A percentile compares a stretch with the other conserved stretches of the same genome.
Conservation (phyloP, 2,888 invertebrate genomes). For the Ichneumoninae sp. region DNA sequence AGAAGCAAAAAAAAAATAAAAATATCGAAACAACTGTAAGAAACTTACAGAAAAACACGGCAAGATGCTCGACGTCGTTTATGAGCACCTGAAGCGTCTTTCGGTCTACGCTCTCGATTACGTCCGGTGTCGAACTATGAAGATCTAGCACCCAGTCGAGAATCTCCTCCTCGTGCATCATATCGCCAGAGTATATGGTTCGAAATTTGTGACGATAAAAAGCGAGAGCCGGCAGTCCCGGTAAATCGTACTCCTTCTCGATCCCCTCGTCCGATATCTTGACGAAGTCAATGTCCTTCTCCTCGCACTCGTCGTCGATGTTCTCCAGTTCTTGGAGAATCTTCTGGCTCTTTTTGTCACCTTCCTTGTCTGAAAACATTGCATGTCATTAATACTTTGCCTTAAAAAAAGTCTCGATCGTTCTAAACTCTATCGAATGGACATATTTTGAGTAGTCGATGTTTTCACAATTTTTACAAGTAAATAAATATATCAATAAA, state of each 20-base stretch:
- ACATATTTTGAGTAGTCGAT: too few relatives aligned
- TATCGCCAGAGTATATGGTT: constrained; percentile 94
- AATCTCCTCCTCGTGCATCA: constrained; percentile 96
- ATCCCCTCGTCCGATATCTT: constrained; percentile 96
- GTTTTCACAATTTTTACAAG: too few relatives aligned
- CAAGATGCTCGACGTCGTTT: constrained; percentile 95
- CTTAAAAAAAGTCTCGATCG: not conserved
- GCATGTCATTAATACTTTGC: not conserved
- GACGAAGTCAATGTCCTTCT: constrained; percentile 95
- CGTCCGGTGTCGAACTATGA: constrained; percentile 93
- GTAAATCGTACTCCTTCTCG: constrained; percentile 94
- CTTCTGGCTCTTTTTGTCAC: constrained; percentile 95
- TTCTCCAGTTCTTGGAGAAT: constrained; percentile 95
- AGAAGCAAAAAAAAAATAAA: constrained; percentile 13
- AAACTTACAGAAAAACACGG: constrained; percentile 94
- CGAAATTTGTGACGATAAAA: constrained; percentile 95
- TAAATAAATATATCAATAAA: too few relatives aligned
- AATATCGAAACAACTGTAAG: not conserved
- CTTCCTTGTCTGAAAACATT: constrained; percentile 90
- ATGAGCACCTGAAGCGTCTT: constrained; percentile 95
- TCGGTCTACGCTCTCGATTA: constrained; percentile 96
- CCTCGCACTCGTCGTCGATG: constrained; percentile 96
- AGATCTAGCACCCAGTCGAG: constrained; percentile 95
- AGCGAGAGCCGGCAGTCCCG: constrained; percentile 92
- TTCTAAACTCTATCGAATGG: too few relatives aligned